Evolutionary conservation across 2,113 vertebrate genomes (phyloP), one percentile per base, ranked within the genome.

Genomic region (Gallinago media): DNA sequence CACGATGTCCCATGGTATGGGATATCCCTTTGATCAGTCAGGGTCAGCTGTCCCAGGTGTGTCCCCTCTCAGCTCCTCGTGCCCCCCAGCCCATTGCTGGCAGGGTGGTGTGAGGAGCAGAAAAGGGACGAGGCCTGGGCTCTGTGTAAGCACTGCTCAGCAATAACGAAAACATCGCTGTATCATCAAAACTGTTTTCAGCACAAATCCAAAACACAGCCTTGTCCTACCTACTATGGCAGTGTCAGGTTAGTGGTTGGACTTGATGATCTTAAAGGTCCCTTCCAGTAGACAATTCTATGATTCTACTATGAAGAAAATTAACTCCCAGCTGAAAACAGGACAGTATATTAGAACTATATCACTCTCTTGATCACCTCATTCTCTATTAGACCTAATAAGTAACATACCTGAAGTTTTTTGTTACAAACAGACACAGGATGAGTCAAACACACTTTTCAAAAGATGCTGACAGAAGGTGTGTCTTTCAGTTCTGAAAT

Each of bases 401-500:
- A 52, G 17, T 40, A 38, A 79, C 55, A 31, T 63, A 46, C 17
- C 75, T 90, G 67, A 70, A 89, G 74, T 50, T 17, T 81, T 74
- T 3, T 55, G 11, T 67, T 63, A 40, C 65, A 29, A 68, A 50
- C 42, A 77, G 71, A 34, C 88, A 62, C 19, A 27, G 65, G 31
- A 66, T n/a, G 29, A 63, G 32, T 26, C 67, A 56, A 83, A 38
- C 29, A 23, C 19, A 23, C 22, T 83, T 50, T 62, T 58, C 71
- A 58, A n/a, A 85, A 90, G 58, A 26, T 85, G 52, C 94, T 97
- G 82, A 93, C 76, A 95, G 88, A 76, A 82, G 34, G 46, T 67
- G 21, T 95, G n/a, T 96, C 79, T 97, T 94, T 97, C 94, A 99
- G 99, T 99, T 91, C 94, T 99, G 97, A 99, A 98, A 97, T 99